Base-by-base conservation (phyloP, 2,797 vertebrate genomes). In the Allobates femoralis region DNA sequence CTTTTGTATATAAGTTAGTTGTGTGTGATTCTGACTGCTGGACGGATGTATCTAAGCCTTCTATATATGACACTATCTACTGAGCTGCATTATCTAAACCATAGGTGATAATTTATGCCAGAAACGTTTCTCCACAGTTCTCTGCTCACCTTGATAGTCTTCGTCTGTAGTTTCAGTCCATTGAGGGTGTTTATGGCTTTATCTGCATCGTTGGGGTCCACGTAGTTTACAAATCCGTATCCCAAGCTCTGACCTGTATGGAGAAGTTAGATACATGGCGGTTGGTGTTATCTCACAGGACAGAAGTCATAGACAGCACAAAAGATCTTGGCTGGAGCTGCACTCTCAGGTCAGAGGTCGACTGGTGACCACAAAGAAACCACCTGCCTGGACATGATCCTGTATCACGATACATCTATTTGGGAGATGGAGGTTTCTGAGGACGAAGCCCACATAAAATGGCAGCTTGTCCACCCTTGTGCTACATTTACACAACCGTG, bases 141-240 rank as follows among this genome's bases (percentile, higher is more conserved):
- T 19, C 3, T 73, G n/a, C 95, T 93, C 90, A 99, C 98, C 97
- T 99, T 99, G 95, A 98, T 99, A 94, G 98, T 98, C 96, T 99
- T 99, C 85, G 97, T 99, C 92, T 99, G 98, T 91, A 99, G 93
- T 91, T 98, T 99, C 89, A 99, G 97, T 90, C 98, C 98, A 55
- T 98, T 99, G 89, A 99, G 96, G 79, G 97, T 98, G 93, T 97
- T 98, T 94, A 99, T 99, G 92, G 98, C 98, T 93, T 98, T 97
- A 92, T 98, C 97, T 0, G 98, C 98, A 15, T 99, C 97, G 3
- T 97, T 99, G 83, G 98, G 97, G 92, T 99, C 97, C 79, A 98
- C 97, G 0, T 99, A 99, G 93, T 99, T 99, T 92, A 99, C 98
- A 80, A 99, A 99, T 84, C 98, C 98, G 0, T 99, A 99, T 86